Conservation (phyloP, 2,797 vertebrate genomes). For the Phoebastria nigripes region DNA sequence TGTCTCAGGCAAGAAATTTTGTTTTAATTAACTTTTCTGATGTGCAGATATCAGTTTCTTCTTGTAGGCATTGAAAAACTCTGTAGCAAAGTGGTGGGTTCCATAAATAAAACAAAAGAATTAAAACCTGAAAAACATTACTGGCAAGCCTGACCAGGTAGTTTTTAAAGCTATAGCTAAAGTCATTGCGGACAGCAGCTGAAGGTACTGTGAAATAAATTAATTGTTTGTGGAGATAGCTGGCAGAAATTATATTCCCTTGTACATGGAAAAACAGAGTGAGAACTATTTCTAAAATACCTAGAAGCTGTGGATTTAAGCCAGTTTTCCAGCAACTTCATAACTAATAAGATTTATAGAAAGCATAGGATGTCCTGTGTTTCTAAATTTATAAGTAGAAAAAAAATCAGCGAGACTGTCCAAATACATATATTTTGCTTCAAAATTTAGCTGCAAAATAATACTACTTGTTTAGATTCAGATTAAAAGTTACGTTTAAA, state of each 20-base stretch:
- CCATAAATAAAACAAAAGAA: neutral
- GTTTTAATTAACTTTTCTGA: neutral
- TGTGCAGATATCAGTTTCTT: neutral
- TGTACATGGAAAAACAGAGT: neutral
- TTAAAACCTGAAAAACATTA: neutral
- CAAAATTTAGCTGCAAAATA: neutral
- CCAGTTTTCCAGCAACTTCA: slow-evolving; percentile 42
- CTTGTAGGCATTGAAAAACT: neutral
- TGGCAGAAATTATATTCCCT: neutral
- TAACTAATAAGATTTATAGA: slow-evolving; percentile 37
- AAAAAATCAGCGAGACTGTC: neutral
- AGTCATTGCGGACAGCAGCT: neutral
- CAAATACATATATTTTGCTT: neutral
- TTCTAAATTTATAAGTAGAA: slow-evolving; percentile 43
- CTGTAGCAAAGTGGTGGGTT: neutral
- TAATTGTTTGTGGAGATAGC: neutral
- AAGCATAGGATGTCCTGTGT: neutral
- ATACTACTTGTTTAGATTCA: neutral
- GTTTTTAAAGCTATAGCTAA: neutral
- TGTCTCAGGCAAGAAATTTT: neutral
- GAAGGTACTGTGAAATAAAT: slow-evolving; percentile 39
- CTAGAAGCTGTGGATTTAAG: neutral
- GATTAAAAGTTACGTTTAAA: neutral
- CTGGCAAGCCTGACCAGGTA: neutral
- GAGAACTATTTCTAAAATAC: slow-evolving; percentile 14